Evolutionary conservation across 2,113 vertebrate species (phyloP).

Genomic region (Brachionichthys hirsutus): DNA sequence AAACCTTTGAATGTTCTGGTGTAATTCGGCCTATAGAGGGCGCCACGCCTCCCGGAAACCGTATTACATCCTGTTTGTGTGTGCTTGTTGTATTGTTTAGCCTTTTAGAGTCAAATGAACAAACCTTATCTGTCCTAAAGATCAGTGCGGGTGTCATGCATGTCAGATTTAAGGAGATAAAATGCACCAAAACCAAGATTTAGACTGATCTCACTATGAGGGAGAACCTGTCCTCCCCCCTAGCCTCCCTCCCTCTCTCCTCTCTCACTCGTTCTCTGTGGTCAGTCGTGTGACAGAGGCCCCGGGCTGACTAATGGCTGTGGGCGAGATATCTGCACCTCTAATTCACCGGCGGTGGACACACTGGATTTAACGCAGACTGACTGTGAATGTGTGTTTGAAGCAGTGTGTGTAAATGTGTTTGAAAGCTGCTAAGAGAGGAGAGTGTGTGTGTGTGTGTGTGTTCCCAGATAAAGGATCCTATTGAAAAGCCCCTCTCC

Average conservation of each 20-base stretch:
- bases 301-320: conserved; percentile 60
- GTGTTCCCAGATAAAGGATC: conserved; percentile 50
- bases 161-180: conserved; percentile 5
- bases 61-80: too few relatives aligned
- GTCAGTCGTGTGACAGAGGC: conserved; percentile 60
- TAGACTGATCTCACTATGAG: background rate
- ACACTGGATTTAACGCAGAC: conserved; percentile 55
- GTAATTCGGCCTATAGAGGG: too few relatives aligned
- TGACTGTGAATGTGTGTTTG: conserved; percentile 43
- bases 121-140: too few relatives aligned
- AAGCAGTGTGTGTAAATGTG: conserved; percentile 49
- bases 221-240: conserved; percentile 4
- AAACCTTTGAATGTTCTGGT: too few relatives aligned
- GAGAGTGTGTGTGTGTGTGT: conserved; percentile 36
- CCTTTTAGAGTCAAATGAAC: too few relatives aligned
- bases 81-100: too few relatives aligned
- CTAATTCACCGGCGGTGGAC: conserved; percentile 59
- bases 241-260: conserved; percentile 21
- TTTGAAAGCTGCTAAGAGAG: conserved; percentile 31
- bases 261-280: conserved; percentile 38
- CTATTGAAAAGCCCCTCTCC: conserved; percentile 61
- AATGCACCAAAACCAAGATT: conserved; percentile 14
- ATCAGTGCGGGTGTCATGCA: too few relatives aligned
- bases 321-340: conserved; percentile 58
- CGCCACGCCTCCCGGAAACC: too few relatives aligned